phyloP scores from a whole-genome alignment of 1,140 invertebrate species.

The Anoplophora glabripennis region DNA sequence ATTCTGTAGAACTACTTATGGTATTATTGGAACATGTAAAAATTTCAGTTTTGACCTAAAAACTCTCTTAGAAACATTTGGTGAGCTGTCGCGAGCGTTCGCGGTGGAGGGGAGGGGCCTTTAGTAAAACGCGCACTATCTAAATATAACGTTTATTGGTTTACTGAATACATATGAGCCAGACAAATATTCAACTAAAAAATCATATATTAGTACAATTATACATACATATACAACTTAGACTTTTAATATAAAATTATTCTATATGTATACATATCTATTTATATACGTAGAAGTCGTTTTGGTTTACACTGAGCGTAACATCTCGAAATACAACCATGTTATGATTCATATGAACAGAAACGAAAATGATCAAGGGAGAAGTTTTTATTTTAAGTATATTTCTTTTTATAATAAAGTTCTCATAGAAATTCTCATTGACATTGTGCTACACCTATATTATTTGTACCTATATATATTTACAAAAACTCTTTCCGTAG shows the following conservation, averaged over 20 bases:
- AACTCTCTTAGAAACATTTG: no score
- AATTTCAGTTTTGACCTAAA: no score
- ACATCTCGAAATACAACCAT: constrained; percentile 1
- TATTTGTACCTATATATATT: constrained; percentile 32
- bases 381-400: constrained; percentile 11
- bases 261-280: constrained; percentile 14
- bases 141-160: constrained; percentile 40
- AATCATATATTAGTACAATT: constrained; percentile 37
- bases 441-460: constrained; percentile 25
- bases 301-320: constrained; percentile 19
- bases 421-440: constrained; percentile 30
- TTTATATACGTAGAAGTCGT: constrained; percentile 19
- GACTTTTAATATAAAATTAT: constrained; percentile 24
- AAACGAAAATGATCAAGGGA: not conserved
- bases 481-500: constrained; percentile 10
- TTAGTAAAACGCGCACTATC: constrained; percentile 13
- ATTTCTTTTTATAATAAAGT: not conserved
- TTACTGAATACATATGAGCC: constrained; percentile 34
- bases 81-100: no score
- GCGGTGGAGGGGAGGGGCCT: no score
- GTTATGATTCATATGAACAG: no score
- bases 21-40: no score
- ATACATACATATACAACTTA: constrained; percentile 37
- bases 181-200: constrained; percentile 30
- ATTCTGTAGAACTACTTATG: no score